phyloP scores from a whole-genome alignment of 2,797 vertebrate species.

The Urophycis tenuis region DNA sequence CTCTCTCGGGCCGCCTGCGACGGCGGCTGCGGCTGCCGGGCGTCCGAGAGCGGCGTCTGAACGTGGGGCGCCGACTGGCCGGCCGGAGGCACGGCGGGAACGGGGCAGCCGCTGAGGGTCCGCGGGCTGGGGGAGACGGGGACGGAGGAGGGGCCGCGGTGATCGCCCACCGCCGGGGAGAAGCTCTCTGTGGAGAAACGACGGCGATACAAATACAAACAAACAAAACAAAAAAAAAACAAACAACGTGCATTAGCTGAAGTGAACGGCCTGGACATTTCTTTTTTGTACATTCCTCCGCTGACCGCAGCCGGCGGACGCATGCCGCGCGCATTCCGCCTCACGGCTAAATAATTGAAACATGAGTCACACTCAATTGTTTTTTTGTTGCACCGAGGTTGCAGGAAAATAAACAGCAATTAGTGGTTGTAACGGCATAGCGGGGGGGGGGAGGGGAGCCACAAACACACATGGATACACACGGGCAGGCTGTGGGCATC shows the following conservation, averaged over 20 bases:
- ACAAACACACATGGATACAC: slow-evolving; percentile 1
- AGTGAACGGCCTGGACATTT: slow-evolving; percentile 7
- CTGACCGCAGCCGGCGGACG: background rate
- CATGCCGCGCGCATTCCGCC: slow-evolving; percentile 15
- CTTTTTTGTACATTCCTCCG: too few species aligned
- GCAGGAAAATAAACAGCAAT: slow-evolving; percentile 40
- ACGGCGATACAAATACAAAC: too few species aligned
- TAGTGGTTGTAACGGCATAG: slow-evolving; percentile 47
- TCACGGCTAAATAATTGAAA: slow-evolving; percentile 28
- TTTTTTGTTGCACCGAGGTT: slow-evolving; percentile 31
- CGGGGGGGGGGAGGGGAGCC: slow-evolving; percentile 10
- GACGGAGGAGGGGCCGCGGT: slow-evolving; percentile 83
- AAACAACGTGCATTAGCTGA: slow-evolving; percentile 4
- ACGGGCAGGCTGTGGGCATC: background rate
- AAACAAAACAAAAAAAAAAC: slow-evolving; percentile 11
- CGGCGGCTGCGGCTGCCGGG: slow-evolving; percentile 73
- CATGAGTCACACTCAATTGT: slow-evolving; percentile 20
- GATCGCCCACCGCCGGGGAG: slow-evolving; percentile 82
- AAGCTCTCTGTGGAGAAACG: slow-evolving; percentile 65
- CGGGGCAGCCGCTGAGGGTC: slow-evolving; percentile 88
- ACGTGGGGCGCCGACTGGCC: slow-evolving; percentile 87
- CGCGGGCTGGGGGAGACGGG: slow-evolving; percentile 82
- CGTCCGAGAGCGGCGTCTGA: slow-evolving; percentile 86
- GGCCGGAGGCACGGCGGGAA: slow-evolving; percentile 88
- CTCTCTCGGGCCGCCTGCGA: slow-evolving; percentile 85